Evolutionary conservation across 1,140 invertebrate genomes (phyloP).

Genomic region (Akabosia matsudoensis): DNA sequence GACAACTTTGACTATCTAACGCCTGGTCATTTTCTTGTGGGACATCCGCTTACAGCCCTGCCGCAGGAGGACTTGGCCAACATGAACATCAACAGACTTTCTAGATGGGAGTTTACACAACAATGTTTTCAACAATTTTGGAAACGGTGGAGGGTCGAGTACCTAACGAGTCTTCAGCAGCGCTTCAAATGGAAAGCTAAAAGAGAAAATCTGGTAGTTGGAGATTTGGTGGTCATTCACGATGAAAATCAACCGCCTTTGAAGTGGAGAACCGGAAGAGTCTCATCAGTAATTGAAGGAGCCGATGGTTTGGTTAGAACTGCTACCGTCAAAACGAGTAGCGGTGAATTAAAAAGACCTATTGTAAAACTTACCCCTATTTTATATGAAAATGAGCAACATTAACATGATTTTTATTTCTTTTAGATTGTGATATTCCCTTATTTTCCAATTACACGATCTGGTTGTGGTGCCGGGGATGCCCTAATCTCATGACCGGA

Average conservation of each 20-base stretch:
- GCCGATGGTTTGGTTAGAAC: neutral
- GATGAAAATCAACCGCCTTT: conserved; percentile 33
- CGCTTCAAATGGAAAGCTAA: conserved; percentile 46
- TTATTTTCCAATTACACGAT: too few species aligned
- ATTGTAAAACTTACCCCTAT: too few species aligned
- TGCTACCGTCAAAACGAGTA: neutral
- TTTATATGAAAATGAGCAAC: too few species aligned
- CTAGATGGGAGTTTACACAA: conserved; percentile 44
- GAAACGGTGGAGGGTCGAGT: conserved; percentile 49
- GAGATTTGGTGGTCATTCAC: neutral
- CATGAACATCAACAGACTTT: conserved; percentile 27
- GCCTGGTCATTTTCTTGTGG: conserved; percentile 16
- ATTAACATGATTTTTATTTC: too few species aligned
- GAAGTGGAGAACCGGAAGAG: neutral
- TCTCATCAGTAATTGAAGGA: neutral
- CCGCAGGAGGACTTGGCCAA: conserved; percentile 21
- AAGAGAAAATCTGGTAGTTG: neutral
- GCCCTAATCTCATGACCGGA: too few species aligned
- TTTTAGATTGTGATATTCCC: too few species aligned
- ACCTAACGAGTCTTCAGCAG: conserved; percentile 47
- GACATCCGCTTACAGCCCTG: conserved; percentile 11
- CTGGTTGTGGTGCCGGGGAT: too few species aligned
- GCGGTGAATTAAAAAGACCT: neutral
- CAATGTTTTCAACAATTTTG: conserved; percentile 48
- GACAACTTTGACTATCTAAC: neutral